These are phyloP conservation scores for Cephalophus harveyi DNA, from an alignment of 2,113 vertebrate genomes.

Conservation along the genomic window DNA sequence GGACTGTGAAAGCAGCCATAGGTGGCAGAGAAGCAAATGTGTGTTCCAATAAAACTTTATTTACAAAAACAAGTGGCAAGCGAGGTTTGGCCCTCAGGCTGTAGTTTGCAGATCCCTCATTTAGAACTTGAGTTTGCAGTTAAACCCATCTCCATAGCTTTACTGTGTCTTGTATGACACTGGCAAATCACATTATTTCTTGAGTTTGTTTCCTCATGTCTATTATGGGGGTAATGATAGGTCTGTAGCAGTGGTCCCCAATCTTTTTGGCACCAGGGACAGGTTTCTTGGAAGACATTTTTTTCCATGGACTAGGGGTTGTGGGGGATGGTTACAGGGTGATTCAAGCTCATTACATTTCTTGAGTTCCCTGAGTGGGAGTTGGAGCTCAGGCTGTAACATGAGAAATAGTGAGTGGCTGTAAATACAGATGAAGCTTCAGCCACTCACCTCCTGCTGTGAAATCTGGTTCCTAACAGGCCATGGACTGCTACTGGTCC, in stretches of 20 bases:
- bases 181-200: neutral
- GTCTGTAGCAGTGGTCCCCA: neutral
- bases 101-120: neutral
- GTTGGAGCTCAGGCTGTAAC: neutral
- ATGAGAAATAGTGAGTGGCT: neutral
- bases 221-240: neutral
- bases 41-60: slow-evolving; percentile 25
- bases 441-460: neutral
- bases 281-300: neutral
- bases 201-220: neutral
- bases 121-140: neutral
- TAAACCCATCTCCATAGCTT: neutral
- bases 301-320: neutral
- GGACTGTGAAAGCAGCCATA: neutral
- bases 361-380: neutral
- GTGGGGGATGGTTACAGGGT: neutral
- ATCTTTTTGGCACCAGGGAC: neutral
- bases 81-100: neutral
- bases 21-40: neutral
- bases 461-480: neutral
- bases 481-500: neutral
- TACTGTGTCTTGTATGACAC: neutral
- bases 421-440: neutral
- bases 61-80: slow-evolving; percentile 14
- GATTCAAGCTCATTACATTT: neutral